Evolutionary conservation across 1,140 invertebrate species (phyloP).

Genomic region (Sitophilus oryzae): DNA sequence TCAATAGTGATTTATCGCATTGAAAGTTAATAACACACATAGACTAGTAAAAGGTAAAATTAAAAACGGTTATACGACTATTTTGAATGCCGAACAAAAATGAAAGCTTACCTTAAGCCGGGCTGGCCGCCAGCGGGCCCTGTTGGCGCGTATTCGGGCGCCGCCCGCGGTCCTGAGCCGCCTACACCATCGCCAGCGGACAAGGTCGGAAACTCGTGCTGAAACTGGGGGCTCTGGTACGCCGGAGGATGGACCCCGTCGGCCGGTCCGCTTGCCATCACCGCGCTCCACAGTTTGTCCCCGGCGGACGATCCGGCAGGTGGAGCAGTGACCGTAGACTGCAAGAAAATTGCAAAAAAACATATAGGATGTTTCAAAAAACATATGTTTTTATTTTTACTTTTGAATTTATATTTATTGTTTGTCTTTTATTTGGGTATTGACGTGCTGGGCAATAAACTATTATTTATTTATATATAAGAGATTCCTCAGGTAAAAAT

Average conservation of each 20-base stretch:
- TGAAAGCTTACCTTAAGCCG: constrained; percentile 14
- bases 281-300: constrained; percentile 45
- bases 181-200: constrained; percentile 44
- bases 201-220: constrained; percentile 78
- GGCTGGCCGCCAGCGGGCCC: neutral
- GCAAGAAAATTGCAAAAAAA: neutral
- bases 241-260: constrained; percentile 47
- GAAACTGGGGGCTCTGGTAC: constrained; percentile 70
- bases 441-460: too few species aligned
- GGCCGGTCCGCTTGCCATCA: constrained; percentile 35
- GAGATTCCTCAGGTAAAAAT: too few species aligned
- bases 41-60: neutral
- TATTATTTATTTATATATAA: too few species aligned
- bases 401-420: too few species aligned
- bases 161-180: constrained; percentile 54
- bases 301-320: constrained; percentile 28
- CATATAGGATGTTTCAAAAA: neutral
- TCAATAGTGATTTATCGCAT: too few species aligned
- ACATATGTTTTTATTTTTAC: too few species aligned
- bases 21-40: neutral
- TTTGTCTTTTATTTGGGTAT: too few species aligned
- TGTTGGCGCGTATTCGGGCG: constrained; percentile 8
- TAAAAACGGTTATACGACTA: too few species aligned
- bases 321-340: constrained; percentile 26
- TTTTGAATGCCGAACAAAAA: too few species aligned